phyloP scores from a whole-genome alignment of 2,797 vertebrate species.

The Mus spretus region DNA sequence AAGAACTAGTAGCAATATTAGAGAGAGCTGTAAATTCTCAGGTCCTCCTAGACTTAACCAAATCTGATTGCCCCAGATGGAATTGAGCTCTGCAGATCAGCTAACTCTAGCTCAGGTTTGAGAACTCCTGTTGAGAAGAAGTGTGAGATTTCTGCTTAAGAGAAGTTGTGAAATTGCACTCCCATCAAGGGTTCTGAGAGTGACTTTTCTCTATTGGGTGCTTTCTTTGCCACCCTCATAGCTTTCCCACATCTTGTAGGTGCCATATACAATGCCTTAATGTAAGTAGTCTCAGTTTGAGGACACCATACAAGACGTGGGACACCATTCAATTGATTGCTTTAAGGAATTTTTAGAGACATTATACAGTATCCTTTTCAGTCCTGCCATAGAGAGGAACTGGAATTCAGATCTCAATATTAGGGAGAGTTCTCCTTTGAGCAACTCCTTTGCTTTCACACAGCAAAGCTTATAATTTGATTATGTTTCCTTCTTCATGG shows the following conservation, averaged over 20 bases:
- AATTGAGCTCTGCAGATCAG: neutral
- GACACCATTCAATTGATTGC: neutral
- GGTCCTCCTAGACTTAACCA: neutral
- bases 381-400: neutral
- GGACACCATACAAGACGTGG: neutral
- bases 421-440: conserved; percentile 52
- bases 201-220: neutral
- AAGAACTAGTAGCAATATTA: neutral
- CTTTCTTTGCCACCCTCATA: neutral
- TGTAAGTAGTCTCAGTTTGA: neutral
- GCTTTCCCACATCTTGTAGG: neutral
- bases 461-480: conserved; percentile 57
- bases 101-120: neutral
- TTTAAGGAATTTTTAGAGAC: neutral
- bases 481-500: conserved; percentile 10
- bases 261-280: conserved; percentile 9
- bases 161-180: neutral
- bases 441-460: conserved; percentile 50
- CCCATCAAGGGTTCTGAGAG: neutral
- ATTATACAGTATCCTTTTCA: neutral
- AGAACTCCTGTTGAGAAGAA: neutral
- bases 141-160: neutral
- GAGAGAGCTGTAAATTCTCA: conserved; percentile 10
- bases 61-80: neutral
- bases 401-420: conserved; percentile 41